phyloP scores from a whole-genome alignment of 2,797 vertebrate species.

The Poeciliopsis presidionis region DNA sequence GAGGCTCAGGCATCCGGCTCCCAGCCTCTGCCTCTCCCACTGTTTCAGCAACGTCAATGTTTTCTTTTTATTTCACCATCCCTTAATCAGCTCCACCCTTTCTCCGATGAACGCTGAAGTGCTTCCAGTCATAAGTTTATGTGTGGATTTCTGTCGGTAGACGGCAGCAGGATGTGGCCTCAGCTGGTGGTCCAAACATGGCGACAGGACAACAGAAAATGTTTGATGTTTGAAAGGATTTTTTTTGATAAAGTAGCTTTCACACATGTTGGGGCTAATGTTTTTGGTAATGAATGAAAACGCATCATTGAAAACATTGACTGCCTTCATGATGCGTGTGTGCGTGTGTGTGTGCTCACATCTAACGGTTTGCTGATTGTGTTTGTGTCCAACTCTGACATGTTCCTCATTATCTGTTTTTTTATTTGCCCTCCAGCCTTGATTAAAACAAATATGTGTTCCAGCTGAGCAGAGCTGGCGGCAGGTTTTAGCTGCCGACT shows the following conservation, averaged over 20 bases:
- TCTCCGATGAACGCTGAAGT: conserved; percentile 39
- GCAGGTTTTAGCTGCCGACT: conserved; percentile 29
- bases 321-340: conserved; percentile 11
- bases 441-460: conserved; percentile 23
- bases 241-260: conserved; percentile 34
- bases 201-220: conserved; percentile 23
- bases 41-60: conserved; percentile 26
- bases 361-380: conserved; percentile 1
- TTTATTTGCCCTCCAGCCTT: conserved; percentile 29
- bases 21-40: conserved; percentile 23
- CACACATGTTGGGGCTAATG: conserved; percentile 15
- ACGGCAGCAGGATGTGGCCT: conserved; percentile 30
- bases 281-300: conserved; percentile 15
- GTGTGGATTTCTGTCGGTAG: conserved; percentile 39
- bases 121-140: conserved; percentile 21
- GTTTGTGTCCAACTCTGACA: conserved; percentile 16
- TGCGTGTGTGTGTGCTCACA: not conserved
- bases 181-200: conserved; percentile 25
- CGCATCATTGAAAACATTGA: conserved; percentile 7
- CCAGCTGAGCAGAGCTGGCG: conserved; percentile 27
- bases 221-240: conserved; percentile 26
- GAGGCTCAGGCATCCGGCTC: conserved; percentile 38
- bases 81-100: not conserved
- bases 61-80: not conserved
- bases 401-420: conserved; percentile 15